Percentiles rank a stretch among this genome's conserved stretches.
These are phyloP conservation scores for Scelioninae gen. 1 DNA, from an alignment of 2,888 invertebrate species.

Conservation along the genomic window DNA sequence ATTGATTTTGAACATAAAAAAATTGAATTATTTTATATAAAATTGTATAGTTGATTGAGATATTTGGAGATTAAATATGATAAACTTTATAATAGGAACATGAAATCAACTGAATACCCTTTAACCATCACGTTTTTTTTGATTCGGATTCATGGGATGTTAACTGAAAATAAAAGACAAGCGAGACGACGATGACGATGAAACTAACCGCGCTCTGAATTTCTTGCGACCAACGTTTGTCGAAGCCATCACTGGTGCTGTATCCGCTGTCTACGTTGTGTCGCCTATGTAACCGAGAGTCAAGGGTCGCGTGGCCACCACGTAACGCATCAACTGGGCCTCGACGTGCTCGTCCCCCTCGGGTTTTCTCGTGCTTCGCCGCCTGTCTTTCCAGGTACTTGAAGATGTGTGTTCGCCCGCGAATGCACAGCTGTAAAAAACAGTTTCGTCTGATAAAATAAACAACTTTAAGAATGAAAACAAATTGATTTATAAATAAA, in stretches of 20 bases:
- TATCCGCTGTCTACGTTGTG: slow-evolving; percentile 95
- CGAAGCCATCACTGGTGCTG: too few relatives aligned
- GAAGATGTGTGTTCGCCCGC: slow-evolving; percentile 97
- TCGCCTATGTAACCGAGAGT: slow-evolving; percentile 86
- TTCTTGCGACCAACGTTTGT: too few relatives aligned
- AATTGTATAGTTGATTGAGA: too few relatives aligned
- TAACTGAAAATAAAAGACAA: slow-evolving; percentile 34
- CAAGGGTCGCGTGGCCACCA: slow-evolving; percentile 85
- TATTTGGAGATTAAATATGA: background rate
- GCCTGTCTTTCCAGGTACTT: slow-evolving; percentile 96
- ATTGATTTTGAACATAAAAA: too few relatives aligned
- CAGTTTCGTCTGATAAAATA: background rate
- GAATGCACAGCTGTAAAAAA: slow-evolving; percentile 90
- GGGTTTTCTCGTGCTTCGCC: slow-evolving; percentile 87
- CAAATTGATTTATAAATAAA: background rate
- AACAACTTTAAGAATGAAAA: too few relatives aligned
- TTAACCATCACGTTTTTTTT: background rate
- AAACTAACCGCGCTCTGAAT: too few relatives aligned
- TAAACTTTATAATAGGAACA: background rate
- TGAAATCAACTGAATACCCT: background rate
- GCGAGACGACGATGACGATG: too few relatives aligned
- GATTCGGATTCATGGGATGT: background rate
- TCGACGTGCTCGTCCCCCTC: slow-evolving; percentile 85
- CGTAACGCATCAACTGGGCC: slow-evolving; percentile 85
- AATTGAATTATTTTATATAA: too few relatives aligned